Base-by-base conservation (phyloP, 2,888 invertebrate species). In the Watsonalla cultraria region DNA sequence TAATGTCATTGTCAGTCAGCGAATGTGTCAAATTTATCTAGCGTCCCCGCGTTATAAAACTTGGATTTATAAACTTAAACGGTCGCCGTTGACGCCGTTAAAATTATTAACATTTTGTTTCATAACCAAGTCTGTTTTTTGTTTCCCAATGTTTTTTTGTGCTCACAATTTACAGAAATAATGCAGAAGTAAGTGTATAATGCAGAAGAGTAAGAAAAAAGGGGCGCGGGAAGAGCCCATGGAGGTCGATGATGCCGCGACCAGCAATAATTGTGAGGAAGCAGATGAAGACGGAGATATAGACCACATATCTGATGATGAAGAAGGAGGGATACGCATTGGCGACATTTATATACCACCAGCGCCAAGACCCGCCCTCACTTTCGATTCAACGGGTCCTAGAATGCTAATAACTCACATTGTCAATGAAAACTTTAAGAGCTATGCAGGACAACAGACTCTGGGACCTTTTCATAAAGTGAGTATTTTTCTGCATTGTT, bases 391-490 rank as follows among this genome's bases (percentile, higher is more conserved):
- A 8, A 94, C 92, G 46, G 97, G 96, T 0, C 96, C 97, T 0
- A 92, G 99, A 14, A 87, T 99, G 47, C 95, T 99, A 56, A 99
- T 99, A 53, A 94, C 95, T 0, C 94, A 96, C 67, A 99, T 99
- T 65, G 94, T 94, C 0, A 98, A 98, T 80, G 93, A 94, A 51
- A 98, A 99, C 82, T 99, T 99, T 80, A 99, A 99, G 85, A 99
- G 99, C 74, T 99, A 99, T 74, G 97, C 96, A 37, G 96, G 96
- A 0, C 92, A 92, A 45, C 94, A 96, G 70, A 82, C 89, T 2
- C 91, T 99, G 52, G 99, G 99, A 0, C 99, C 99, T 0, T 99
- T 99, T 84, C 97, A 99, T 81, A 97, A 98, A 92, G 98, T 97
- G 90, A 62, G 51, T 13, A 24, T 15, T 57, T 51, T 14, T 24